phyloP scores from a whole-genome alignment of 2,888 invertebrate species.

The Drosophila nr. perissopoda region DNA sequence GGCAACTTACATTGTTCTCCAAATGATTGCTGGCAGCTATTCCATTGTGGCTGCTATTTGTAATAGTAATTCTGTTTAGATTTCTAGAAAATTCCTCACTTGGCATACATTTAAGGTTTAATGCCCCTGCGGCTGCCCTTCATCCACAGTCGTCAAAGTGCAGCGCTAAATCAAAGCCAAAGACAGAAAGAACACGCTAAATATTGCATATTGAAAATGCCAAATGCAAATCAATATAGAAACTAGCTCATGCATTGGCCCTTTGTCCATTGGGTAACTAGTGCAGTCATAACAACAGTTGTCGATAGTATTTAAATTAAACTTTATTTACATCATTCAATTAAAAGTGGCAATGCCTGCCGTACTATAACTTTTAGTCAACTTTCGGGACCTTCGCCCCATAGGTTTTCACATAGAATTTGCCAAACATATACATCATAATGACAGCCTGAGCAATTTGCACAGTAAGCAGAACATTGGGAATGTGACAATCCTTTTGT shows the following conservation, averaged over 20 bases:
- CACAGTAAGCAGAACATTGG: conserved; percentile 86
- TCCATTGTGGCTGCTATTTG: conserved; percentile 28
- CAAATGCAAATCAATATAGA: conserved; percentile 23
- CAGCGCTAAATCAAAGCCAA: background rate
- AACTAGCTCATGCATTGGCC: conserved; percentile 15
- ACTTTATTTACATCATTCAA: conserved; percentile 39
- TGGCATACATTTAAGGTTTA: conserved; percentile 8
- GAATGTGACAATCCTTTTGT: conserved; percentile 86
- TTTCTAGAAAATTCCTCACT: background rate
- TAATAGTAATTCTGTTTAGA: background rate
- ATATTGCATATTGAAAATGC: conserved; percentile 2
- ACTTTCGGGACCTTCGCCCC: conserved; percentile 39
- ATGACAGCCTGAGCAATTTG: conserved; percentile 86
- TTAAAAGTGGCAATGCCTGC: background rate
- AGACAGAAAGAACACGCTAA: background rate
- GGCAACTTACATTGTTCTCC: conserved; percentile 19
- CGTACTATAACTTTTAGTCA: conserved; percentile 1
- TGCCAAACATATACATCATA: conserved; percentile 87
- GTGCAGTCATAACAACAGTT: background rate
- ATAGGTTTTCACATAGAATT: conserved; percentile 87
- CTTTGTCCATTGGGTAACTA: conserved; percentile 17
- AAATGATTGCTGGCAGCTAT: conserved; percentile 55
- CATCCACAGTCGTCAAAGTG: background rate
- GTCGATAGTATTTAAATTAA: conserved; percentile 8
- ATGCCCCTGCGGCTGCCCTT: background rate